These are phyloP conservation scores for Circus cinereus DNA, from an alignment of 2,797 vertebrate genomes.

Conservation along the genomic window DNA sequence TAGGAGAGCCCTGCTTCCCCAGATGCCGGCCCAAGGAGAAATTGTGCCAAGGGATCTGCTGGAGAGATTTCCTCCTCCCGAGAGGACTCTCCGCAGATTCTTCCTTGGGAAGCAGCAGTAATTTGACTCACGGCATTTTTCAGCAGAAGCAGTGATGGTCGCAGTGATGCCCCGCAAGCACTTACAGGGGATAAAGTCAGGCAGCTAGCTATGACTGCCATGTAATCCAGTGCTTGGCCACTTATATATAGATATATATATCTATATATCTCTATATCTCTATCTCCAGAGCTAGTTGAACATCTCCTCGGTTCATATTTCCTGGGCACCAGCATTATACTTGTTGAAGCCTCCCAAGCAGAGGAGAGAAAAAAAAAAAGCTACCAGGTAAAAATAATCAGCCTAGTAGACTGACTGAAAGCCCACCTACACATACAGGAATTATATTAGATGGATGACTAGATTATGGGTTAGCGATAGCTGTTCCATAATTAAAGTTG, in stretches of 20 bases:
- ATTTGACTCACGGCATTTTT: not conserved
- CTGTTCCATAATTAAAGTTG: not conserved
- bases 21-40: not conserved
- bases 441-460: not conserved
- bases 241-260: rapidly evolving
- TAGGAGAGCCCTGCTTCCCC: not conserved
- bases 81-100: not conserved
- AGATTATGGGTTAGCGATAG: not conserved
- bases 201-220: not conserved
- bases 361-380: not conserved
- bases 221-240: not conserved
- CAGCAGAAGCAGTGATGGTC: not conserved
- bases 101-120: not conserved
- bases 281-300: not conserved
- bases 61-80: not conserved
- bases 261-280: too few species aligned
- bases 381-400: not conserved
- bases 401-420: not conserved
- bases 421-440: not conserved
- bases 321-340: not conserved
- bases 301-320: not conserved
- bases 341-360: not conserved
- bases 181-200: not conserved
- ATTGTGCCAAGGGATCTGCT: not conserved
- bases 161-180: not conserved